Evolutionary conservation across 2,888 invertebrate species (phyloP).

Genomic region (Arrhopalites spinosus): DNA sequence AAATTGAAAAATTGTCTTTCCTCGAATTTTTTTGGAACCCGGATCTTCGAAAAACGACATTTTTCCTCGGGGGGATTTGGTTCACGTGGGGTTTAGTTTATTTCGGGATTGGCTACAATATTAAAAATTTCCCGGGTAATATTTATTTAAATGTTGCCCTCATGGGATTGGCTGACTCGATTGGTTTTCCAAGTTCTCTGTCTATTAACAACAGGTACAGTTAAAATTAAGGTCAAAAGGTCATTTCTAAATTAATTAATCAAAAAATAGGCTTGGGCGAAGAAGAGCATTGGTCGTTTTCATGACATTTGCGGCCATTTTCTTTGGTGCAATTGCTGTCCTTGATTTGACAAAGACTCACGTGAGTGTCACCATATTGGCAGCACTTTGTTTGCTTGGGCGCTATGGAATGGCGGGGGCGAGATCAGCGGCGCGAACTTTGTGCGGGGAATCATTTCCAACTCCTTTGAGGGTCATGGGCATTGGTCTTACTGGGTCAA

Average conservation of each 20-base stretch:
- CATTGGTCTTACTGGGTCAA: slow-evolving; percentile 1
- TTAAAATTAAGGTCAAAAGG: background rate
- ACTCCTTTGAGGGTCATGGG: slow-evolving; percentile 31
- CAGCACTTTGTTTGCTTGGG: slow-evolving; percentile 6
- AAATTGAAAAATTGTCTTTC: slow-evolving; percentile 35
- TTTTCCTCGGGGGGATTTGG: slow-evolving; percentile 44
- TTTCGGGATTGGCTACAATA: slow-evolving; percentile 48
- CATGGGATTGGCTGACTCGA: slow-evolving; percentile 42
- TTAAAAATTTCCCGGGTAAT: slow-evolving; percentile 43
- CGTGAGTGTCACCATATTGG: background rate
- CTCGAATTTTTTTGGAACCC: slow-evolving; percentile 39
- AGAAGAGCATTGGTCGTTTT: slow-evolving; percentile 44
- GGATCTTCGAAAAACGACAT: slow-evolving; percentile 34
- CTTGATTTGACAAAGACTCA: slow-evolving; percentile 21
- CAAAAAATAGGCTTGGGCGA: slow-evolving; percentile 35
- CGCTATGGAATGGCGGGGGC: slow-evolving; percentile 25
- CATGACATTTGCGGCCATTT: slow-evolving; percentile 38
- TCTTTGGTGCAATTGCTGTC: slow-evolving; percentile 39
- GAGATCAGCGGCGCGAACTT: slow-evolving; percentile 14
- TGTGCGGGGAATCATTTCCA: slow-evolving; percentile 29
- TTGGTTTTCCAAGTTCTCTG: slow-evolving; percentile 42
- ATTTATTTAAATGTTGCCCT: slow-evolving; percentile 41
- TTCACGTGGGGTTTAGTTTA: slow-evolving; percentile 45
- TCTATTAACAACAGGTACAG: slow-evolving; percentile 40
- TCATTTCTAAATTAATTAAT: background rate